phyloP scores from a whole-genome alignment of 2,888 invertebrate species.

The Hipparchia semele region DNA sequence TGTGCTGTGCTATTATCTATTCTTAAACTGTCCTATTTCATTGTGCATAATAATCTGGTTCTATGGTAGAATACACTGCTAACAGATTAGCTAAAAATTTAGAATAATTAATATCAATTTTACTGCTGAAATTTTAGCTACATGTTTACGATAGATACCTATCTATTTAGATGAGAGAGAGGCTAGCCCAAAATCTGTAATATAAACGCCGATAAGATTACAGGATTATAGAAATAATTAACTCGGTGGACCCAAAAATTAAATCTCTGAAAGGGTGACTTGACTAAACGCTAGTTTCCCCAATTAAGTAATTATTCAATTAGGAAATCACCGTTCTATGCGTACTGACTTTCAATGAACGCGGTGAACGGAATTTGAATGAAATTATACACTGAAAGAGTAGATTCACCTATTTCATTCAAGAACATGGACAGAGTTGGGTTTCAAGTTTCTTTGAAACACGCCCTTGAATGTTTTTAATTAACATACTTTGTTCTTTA shows the following conservation, averaged over 20 bases:
- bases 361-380: constrained; percentile 18
- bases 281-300: constrained; percentile 35
- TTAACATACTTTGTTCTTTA: too few relatives aligned
- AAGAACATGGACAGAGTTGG: neutral
- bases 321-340: constrained; percentile 39
- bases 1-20: neutral
- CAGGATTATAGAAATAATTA: constrained; percentile 29
- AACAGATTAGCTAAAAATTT: too few relatives aligned
- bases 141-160: neutral
- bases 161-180: neutral
- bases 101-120: too few relatives aligned
- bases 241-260: constrained; percentile 35
- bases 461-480: neutral
- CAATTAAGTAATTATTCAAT: constrained; percentile 42
- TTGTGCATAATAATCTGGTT: too few relatives aligned
- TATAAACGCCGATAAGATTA: neutral
- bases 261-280: constrained; percentile 39
- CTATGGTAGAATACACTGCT: too few relatives aligned
- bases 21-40: neutral
- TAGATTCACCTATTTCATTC: neutral
- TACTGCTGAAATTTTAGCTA: too few relatives aligned
- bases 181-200: neutral
- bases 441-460: neutral
- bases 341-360: constrained; percentile 28
- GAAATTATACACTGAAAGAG: neutral